Evolutionary conservation across 2,797 vertebrate genomes (phyloP).

Genomic region (Meda fulgida): DNA sequence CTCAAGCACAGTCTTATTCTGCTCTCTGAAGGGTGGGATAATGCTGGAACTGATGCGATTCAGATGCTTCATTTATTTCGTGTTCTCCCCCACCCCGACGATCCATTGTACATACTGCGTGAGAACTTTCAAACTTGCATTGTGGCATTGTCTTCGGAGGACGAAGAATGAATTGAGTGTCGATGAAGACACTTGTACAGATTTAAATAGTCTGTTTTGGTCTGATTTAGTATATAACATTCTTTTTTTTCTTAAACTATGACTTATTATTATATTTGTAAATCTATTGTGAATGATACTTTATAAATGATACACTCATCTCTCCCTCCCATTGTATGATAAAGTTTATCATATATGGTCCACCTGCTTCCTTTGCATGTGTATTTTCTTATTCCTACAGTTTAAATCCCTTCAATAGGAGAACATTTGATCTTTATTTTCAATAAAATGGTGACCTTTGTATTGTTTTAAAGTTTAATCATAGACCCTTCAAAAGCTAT

Average conservation of each 20-base stretch:
- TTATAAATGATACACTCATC: constrained; percentile 72
- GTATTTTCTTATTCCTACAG: constrained; percentile 70
- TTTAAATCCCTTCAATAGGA: constrained; percentile 70
- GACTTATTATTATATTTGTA: constrained; percentile 74
- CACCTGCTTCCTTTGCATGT: constrained; percentile 78
- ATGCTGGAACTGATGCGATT: constrained; percentile 49
- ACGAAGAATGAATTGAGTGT: constrained; percentile 56
- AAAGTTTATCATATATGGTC: constrained; percentile 76
- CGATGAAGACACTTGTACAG: constrained; percentile 70
- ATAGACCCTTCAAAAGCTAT: background rate
- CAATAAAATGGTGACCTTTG: constrained; percentile 61
- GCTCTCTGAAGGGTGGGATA: constrained; percentile 53
- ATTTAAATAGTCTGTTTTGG: constrained; percentile 73
- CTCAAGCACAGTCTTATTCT: constrained; percentile 49
- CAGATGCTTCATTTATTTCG: constrained; percentile 27
- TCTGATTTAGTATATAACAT: constrained; percentile 69
- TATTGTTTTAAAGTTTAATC: constrained; percentile 50
- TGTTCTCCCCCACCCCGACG: constrained; percentile 38
- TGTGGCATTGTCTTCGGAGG: constrained; percentile 27
- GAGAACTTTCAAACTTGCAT: constrained; percentile 67
- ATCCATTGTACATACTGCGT: constrained; percentile 66
- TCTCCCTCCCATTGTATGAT: constrained; percentile 74
- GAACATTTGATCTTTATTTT: constrained; percentile 56
- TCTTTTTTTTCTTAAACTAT: constrained; percentile 64
- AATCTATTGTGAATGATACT: constrained; percentile 80